These are phyloP conservation scores for Meloidogyne floridensis DNA, from an alignment of 1,140 invertebrate species.

Conservation along the genomic window DNA sequence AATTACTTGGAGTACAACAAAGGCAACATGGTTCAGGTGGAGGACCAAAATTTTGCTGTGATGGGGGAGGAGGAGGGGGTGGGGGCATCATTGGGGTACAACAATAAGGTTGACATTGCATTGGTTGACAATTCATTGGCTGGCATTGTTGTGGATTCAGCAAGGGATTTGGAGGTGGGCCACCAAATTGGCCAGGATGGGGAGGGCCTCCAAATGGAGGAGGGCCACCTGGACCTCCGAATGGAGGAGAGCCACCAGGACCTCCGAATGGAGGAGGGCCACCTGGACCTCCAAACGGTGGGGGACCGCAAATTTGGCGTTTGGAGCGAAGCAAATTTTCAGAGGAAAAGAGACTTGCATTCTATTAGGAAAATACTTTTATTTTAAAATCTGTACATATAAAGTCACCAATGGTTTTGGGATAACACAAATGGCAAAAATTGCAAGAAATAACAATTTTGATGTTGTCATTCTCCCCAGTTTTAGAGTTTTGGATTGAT, in stretches of 20 bases:
- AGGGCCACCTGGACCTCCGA: background rate
- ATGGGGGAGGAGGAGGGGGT: conserved; percentile 9
- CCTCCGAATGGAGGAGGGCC: background rate
- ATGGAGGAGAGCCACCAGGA: background rate
- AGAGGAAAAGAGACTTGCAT: conserved; percentile 19
- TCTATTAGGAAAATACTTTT: background rate
- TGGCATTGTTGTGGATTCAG: background rate
- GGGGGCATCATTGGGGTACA: conserved; percentile 27
- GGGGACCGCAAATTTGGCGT: conserved; percentile 15
- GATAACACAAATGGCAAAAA: background rate
- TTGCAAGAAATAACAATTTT: background rate
- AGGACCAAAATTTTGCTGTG: conserved; percentile 16
- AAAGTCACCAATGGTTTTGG: background rate
- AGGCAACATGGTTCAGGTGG: conserved; percentile 5
- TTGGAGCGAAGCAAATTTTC: background rate
- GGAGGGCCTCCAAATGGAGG: conserved; percentile 12
- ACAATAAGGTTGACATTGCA: conserved; percentile 25
- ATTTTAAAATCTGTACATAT: background rate
- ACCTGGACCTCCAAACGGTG: conserved; percentile 9
- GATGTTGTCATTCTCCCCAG: background rate
- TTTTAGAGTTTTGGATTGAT: background rate
- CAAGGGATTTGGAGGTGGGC: background rate
- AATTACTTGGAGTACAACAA: conserved; percentile 20
- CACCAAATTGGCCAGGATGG: conserved; percentile 6
- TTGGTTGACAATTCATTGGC: conserved; percentile 11